Evolutionary conservation across 2,113 vertebrate genomes (phyloP), one percentile per base, ranked within the genome.

Genomic region (Halcyon senegalensis): DNA sequence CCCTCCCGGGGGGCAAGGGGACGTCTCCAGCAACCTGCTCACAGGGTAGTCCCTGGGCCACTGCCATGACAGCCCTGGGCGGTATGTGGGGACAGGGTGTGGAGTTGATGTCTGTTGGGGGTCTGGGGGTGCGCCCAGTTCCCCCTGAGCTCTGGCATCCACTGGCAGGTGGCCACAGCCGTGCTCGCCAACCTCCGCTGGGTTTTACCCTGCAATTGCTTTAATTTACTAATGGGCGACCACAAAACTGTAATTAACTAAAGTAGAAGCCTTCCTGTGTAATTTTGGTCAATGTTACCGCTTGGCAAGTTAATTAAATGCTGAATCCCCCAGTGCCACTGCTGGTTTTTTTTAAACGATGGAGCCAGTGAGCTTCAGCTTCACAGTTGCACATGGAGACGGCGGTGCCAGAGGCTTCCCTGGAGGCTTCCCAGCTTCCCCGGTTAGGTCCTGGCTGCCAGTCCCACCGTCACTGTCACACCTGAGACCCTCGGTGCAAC

Each of bases 221-320:
- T 90, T 87, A 92, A 93, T 96, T 90, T 76, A 73, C 89, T 96
- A 97, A 96, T 93, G 91, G 78, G 68, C 3, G 0, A 56, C 68
- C 62, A 46, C 67, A 91, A 93, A 96, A 86, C 33, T 30, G 48
- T 95, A 96, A 97, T 96, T 96, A 95, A 90, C 37, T 44, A 35
- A 84, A 96, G 87, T 2, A 92, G 84, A 85, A 96, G 41, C 28
- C 73, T 84, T 64, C 59, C 70, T 2, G 27, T 2, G 1, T 68
- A 64, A 90, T 90, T 94, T 73, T 92, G 87, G 85, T 88, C 91
- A 94, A 76, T 0, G 7, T 35, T 72, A 78, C 66, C 1, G 11
- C 87, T 89, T 89, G 87, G 93, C 86, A 85, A 96, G 81, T 94
- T 96, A 94, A 97, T 91, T 91, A 97, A 93, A 44, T 39, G 46